These are phyloP conservation scores for Xenopus petersii DNA, from an alignment of 2,797 vertebrate species.

Conservation along the genomic window DNA sequence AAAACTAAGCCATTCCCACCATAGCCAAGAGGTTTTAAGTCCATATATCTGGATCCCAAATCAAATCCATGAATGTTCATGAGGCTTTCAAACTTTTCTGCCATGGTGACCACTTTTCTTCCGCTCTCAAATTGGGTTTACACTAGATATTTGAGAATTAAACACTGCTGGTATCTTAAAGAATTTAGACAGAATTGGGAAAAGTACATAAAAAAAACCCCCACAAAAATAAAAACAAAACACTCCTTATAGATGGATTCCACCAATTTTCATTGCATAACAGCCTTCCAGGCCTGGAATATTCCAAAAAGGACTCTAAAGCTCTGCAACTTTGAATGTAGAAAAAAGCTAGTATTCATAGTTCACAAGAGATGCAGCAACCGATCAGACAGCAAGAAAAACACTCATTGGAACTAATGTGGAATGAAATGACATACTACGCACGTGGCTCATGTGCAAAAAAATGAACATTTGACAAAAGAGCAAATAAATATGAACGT, in stretches of 20 bases:
- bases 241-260: conserved; percentile 66
- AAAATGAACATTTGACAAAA: conserved; percentile 76
- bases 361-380: conserved; percentile 74
- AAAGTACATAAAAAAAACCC: not conserved
- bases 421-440: conserved; percentile 87
- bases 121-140: conserved; percentile 62
- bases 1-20: conserved; percentile 97
- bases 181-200: conserved; percentile 41
- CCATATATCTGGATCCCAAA: conserved; percentile 96
- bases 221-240: conserved; percentile 54
- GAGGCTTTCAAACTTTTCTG: conserved; percentile 98
- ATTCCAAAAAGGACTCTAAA: conserved; percentile 65
- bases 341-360: conserved; percentile 75
- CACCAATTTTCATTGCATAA: conserved; percentile 68
- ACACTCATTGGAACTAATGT: conserved; percentile 73
- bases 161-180: conserved; percentile 66
- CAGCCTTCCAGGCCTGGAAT: conserved; percentile 71
- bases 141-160: conserved; percentile 67
- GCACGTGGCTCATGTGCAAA: conserved; percentile 75
- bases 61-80: conserved; percentile 99
- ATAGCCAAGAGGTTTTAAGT: conserved; percentile 96
- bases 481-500: conserved; percentile 80
- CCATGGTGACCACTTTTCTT: conserved; percentile 74
- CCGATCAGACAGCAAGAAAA: conserved; percentile 73
- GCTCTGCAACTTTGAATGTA: conserved; percentile 64